phyloP scores from a whole-genome alignment of 1,140 invertebrate species.

The Teleogryllus occipitalis region DNA sequence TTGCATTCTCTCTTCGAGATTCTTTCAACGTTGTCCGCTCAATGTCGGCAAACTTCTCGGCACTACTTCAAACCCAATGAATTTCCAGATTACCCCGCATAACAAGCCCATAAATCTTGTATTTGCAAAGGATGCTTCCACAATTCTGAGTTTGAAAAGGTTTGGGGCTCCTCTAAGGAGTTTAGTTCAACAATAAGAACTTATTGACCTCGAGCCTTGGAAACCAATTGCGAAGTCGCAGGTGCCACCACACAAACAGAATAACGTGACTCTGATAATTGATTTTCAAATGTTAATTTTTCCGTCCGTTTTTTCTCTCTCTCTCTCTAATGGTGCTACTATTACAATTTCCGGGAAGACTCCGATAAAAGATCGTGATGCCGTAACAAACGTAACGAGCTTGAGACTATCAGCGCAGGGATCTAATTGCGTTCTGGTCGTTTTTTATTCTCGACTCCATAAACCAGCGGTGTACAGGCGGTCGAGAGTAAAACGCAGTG shows the following conservation, averaged over 20 bases:
- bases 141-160: neutral
- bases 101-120: neutral
- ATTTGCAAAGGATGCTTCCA: neutral
- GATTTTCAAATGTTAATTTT: neutral
- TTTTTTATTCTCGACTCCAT: neutral
- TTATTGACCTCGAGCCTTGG: neutral
- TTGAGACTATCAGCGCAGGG: neutral
- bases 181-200: neutral
- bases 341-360: neutral
- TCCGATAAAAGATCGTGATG: neutral
- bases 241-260: neutral
- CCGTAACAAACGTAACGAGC: neutral
- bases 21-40: neutral
- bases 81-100: neutral
- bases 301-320: neutral
- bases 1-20: neutral
- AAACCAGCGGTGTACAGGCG: neutral
- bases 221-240: neutral
- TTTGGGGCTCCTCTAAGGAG: neutral
- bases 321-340: neutral
- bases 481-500: neutral
- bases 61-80: neutral
- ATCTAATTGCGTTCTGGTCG: neutral
- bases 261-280: neutral
- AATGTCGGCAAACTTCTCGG: neutral